phyloP scores from a whole-genome alignment of 2,888 invertebrate genomes.

The Junonia oenone region DNA sequence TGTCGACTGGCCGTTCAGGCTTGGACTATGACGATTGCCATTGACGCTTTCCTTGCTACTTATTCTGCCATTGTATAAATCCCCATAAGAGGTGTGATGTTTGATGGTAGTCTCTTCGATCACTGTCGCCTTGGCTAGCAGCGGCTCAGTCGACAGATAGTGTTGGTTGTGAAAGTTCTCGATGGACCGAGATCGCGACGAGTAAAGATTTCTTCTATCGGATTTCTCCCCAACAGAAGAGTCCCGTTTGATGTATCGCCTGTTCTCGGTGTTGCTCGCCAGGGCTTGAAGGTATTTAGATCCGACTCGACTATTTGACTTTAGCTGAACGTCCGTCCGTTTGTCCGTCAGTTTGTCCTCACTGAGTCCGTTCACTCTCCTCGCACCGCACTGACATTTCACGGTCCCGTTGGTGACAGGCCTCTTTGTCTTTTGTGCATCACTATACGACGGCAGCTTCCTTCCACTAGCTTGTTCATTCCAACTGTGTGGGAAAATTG shows the following conservation, averaged over 20 bases:
- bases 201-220: conserved; percentile 51
- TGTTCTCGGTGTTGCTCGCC: conserved; percentile 48
- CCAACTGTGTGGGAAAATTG: conserved; percentile 57
- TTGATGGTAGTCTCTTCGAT: conserved; percentile 59
- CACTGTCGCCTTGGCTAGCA: conserved; percentile 46
- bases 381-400: conserved; percentile 70
- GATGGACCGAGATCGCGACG: conserved; percentile 68
- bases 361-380: conserved; percentile 57
- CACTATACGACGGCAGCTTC: conserved; percentile 75
- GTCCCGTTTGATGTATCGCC: conserved; percentile 61
- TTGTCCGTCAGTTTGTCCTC: conserved; percentile 48
- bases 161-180: conserved; percentile 68
- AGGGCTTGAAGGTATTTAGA: conserved; percentile 71
- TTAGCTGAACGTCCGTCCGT: conserved; percentile 54
- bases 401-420: conserved; percentile 65
- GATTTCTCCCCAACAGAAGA: conserved; percentile 60
- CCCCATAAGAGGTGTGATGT: conserved; percentile 72
- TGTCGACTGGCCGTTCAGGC: conserved; percentile 65
- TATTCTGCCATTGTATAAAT: conserved; percentile 65
- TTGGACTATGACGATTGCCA: conserved; percentile 63
- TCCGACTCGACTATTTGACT: conserved; percentile 69
- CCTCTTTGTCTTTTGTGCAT: conserved; percentile 77
- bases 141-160: conserved; percentile 46
- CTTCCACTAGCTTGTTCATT: conserved; percentile 75
- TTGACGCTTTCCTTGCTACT: conserved; percentile 68